Evolutionary conservation across 2,797 vertebrate species (phyloP).

Genomic region (Poecilia picta): DNA sequence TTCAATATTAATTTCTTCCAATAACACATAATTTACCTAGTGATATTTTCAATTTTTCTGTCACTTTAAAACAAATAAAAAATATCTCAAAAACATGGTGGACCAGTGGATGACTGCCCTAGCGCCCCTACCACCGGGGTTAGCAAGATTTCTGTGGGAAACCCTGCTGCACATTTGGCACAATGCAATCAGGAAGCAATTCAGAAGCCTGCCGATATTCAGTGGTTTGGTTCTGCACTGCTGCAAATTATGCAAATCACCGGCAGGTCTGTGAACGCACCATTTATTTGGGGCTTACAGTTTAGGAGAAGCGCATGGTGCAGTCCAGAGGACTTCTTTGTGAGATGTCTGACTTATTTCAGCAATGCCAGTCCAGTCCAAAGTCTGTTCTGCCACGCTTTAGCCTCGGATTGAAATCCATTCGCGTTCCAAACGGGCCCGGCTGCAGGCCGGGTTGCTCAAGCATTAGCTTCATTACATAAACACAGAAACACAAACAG

Average conservation of each 20-base stretch:
- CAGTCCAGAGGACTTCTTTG: not conserved
- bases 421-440: not conserved
- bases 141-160: no score
- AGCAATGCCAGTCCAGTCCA: not conserved
- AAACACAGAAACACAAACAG: not conserved
- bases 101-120: no score
- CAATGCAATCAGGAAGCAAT: not conserved
- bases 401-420: not conserved
- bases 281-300: not conserved
- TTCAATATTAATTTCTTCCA: no score
- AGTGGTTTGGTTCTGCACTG: not conserved
- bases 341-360: not conserved
- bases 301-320: not conserved
- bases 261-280: not conserved
- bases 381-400: not conserved
- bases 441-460: not conserved
- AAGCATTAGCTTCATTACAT: not conserved
- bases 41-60: no score
- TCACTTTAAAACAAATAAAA: no score
- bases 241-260: not conserved
- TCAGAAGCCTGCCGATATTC: not conserved
- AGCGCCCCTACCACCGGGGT: no score
- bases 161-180: not conserved
- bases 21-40: no score
- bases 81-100: no score